Base-by-base conservation (phyloP, 2,113 vertebrate genomes). In the Eublepharis macularius region DNA sequence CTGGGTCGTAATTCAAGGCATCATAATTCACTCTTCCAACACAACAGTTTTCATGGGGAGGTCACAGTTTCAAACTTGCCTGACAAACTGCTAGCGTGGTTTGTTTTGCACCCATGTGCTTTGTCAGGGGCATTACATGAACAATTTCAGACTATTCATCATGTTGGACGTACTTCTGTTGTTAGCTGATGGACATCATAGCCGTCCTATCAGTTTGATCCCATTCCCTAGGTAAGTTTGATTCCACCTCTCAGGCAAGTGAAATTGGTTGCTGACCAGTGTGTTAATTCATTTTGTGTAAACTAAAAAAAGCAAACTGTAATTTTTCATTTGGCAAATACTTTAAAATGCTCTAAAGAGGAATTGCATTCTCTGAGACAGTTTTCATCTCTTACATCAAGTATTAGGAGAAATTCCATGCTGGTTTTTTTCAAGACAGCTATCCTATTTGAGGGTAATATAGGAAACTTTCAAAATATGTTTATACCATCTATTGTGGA, bases 401-500 rank as follows among this genome's bases (percentile, higher is more conserved):
- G 73, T 73, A 14, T 76, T 76, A 32, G 63, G 80, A 86, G 39
- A 81, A 49, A 11, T 49, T 76, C 43, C 12, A 45, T 74, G 57
- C 13, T 82, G 21, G 83, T 84, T 4, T 82, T 72, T 43, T 0
- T 12, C 76, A 73, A 75, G 29, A 68, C 66, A 84, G 51, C 57
- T 1, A 73, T 70, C 12, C 1, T 9, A 3, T 77, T 72, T 39
- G 63, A 77, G n/a, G 19, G 14, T 78, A 82, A 79, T 9, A 72
- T 80, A 85, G 1, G 4, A 32, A 57, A 8, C 14, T 14, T 43
- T 72, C 12, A 70, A 19, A 34, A 72, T 36, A 87, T 10, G 88
- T 92, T 87, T 87, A 78, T 81, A 1, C 69, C 79, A 82, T 84
- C 72, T 81, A 83, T 36, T 1, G 10, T 76, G 72, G 83, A 82